Evolutionary conservation across 2,797 vertebrate genomes (phyloP).

Genomic region (Diglossa cyanea): DNA sequence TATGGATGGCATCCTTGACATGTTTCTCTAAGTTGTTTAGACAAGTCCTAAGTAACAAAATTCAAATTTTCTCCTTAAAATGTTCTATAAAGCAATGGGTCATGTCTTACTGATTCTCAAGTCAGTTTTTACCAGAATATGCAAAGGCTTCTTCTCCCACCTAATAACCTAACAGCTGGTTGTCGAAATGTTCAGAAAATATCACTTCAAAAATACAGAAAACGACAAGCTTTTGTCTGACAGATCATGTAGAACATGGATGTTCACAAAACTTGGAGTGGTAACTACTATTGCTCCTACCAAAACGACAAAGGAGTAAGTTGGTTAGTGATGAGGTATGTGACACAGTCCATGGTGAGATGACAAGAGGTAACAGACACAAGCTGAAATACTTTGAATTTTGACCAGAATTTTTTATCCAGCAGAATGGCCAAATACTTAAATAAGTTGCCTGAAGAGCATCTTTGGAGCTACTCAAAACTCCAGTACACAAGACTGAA

Average conservation of each 20-base stretch:
- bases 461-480: not conserved
- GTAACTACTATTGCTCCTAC: not conserved
- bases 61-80: not conserved
- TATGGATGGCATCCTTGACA: not conserved
- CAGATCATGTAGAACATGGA: not conserved
- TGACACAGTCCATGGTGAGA: rapidly evolving
- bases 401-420: not conserved
- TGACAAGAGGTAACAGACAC: not conserved
- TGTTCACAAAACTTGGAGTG: not conserved
- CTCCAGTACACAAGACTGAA: not conserved
- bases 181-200: not conserved
- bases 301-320: not conserved
- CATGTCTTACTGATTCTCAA: not conserved
- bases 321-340: rapidly evolving
- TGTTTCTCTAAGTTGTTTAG: not conserved
- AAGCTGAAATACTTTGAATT: not conserved
- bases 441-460: not conserved
- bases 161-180: not conserved
- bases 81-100: not conserved
- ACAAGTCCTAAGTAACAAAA: not conserved
- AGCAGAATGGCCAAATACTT: not conserved
- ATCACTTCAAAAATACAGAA: not conserved
- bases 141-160: not conserved
- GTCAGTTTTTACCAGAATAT: not conserved
- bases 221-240: not conserved